phyloP scores from a whole-genome alignment of 2,888 invertebrate genomes.

The Tridacna gigas region DNA sequence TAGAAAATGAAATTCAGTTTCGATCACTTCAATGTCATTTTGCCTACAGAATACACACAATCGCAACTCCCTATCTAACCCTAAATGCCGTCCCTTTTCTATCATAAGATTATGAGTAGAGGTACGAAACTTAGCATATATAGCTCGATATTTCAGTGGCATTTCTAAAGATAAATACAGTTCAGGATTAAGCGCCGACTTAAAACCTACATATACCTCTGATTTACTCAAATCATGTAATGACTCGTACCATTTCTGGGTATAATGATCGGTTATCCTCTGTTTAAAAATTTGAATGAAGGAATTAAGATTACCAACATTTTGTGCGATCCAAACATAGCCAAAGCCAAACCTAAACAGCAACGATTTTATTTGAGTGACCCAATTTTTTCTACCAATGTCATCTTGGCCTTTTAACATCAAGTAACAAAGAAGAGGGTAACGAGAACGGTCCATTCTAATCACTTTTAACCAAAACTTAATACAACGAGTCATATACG shows the following conservation, averaged over 20 bases:
- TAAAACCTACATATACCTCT: no score
- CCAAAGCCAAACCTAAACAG: background rate
- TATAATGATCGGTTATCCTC: background rate
- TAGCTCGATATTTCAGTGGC: no score
- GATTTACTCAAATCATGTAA: no score
- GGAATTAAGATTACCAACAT: background rate
- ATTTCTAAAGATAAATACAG: no score
- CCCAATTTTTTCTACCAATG: background rate
- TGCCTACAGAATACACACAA: no score
- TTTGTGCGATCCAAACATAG: background rate
- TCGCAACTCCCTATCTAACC: no score
- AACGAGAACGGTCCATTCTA: background rate
- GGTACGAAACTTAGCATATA: no score
- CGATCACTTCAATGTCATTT: no score
- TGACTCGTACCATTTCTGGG: background rate
- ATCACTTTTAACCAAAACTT: background rate
- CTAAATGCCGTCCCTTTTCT: no score
- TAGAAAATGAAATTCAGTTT: no score
- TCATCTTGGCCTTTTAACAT: background rate
- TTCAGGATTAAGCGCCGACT: no score
- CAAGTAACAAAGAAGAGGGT: background rate
- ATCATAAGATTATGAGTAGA: no score
- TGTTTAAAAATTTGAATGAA: background rate
- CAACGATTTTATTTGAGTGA: background rate
- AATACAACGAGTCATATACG: background rate